Evolutionary conservation across 2,113 vertebrate genomes (phyloP), one percentile per base, ranked within the genome.

Genomic region (Hydrochoerus hydrochaeris): DNA sequence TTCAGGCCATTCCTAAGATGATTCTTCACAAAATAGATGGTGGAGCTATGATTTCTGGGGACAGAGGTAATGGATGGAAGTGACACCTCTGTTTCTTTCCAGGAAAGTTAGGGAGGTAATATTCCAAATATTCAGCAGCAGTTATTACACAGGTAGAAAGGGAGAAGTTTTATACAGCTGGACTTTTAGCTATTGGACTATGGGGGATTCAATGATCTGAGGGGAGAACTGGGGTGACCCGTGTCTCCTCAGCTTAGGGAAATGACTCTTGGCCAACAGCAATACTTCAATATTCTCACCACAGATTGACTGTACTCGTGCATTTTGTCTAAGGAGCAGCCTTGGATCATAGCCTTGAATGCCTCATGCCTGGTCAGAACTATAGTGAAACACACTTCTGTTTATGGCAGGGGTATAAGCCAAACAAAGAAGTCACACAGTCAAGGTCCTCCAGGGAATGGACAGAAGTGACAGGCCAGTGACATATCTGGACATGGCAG

Each of bases 181-280:
- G 46, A 38, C 10, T 19, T 71, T 84, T 49, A 44, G 20, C 38
- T 41, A 4, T 44, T n/a, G 54, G 12, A 58, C 20, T 30, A 2
- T n/a, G 54, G 35, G 4, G 6, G 4, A 12, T 75, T 38, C 57
- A 49, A 62, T 54, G 57, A 24, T 62, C 65, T 80, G 32, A 41
- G 8, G 12, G 0, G 0, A 49, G 16, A 32, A 13, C 35, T 69
- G 44, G 30, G 30, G 3, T 24, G 16, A 20, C 17, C 41, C n/a
- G 46, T 28, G 20, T 11, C n/a, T n/a, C n/a, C n/a, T n/a, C n/a
- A 16, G 2, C 0, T 4, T 19, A 1, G 28, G 28, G 9, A 3
- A 24, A 16, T 58, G 24, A 60, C 19, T 46, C 32, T 90, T 65
- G 81, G 44, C 13, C 57, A 63, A 60, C 24, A 24, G 12, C 13